These are phyloP conservation scores for Platichthys flesus DNA, from an alignment of 2,113 vertebrate species.

Conservation along the genomic window DNA sequence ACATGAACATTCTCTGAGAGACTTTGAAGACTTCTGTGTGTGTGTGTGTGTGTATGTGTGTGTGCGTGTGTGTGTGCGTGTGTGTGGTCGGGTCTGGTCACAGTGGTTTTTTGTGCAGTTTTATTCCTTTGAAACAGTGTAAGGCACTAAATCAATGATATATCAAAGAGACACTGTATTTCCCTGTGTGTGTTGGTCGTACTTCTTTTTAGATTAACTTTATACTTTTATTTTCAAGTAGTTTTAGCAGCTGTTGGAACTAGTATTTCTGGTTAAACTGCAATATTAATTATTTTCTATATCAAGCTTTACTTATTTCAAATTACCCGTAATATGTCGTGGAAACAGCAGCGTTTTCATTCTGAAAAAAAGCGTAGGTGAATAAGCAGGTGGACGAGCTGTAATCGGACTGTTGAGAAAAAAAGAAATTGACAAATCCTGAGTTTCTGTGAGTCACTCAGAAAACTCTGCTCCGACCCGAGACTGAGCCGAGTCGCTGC, in stretches of 20 bases:
- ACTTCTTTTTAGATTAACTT: neutral
- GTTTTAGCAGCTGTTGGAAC: neutral
- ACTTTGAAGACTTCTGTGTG: constrained; percentile 2
- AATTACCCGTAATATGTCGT: no score
- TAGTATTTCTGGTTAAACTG: neutral
- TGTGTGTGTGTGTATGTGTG: constrained; percentile 5
- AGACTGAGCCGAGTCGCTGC: neutral
- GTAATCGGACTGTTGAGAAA: neutral
- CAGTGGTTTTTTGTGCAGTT: constrained; percentile 32
- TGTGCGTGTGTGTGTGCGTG: neutral
- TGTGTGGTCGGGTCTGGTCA: neutral
- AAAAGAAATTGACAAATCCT: neutral
- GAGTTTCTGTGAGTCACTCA: neutral
- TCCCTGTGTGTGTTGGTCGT: constrained; percentile 1
- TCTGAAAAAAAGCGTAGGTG: no score
- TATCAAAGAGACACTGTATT: constrained; percentile 3
- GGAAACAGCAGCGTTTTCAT: neutral
- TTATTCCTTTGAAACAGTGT: constrained; percentile 30
- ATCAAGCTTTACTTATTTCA: neutral
- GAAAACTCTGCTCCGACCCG: neutral
- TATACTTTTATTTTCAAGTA: neutral
- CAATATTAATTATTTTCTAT: neutral
- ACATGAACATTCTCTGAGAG: constrained; percentile 13
- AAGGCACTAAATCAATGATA: constrained; percentile 28
- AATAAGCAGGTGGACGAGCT: no score